phyloP scores from a whole-genome alignment of 2,888 invertebrate genomes.

The Brenthis daphne region DNA sequence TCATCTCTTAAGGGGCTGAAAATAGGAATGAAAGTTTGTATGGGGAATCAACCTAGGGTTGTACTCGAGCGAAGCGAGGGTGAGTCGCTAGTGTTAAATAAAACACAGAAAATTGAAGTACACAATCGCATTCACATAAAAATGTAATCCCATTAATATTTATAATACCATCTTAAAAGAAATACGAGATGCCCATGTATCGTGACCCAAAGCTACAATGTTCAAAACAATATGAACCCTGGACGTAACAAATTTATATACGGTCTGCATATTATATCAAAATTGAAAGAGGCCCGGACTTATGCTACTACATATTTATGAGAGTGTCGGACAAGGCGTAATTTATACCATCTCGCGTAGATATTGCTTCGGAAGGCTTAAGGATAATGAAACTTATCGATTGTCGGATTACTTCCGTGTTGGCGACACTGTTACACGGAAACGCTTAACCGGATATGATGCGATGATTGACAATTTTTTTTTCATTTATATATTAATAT shows the following conservation, averaged over 20 bases:
- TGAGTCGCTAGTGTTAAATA: too few species aligned
- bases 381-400: constrained; percentile 39
- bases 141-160: neutral
- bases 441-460: neutral
- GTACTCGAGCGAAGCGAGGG: too few species aligned
- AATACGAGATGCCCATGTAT: neutral
- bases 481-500: too few species aligned
- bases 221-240: constrained; percentile 25
- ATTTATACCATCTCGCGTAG: constrained; percentile 46
- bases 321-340: constrained; percentile 44
- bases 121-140: too few species aligned
- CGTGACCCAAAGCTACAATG: constrained; percentile 7
- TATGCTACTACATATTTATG: constrained; percentile 49
- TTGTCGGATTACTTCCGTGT: constrained; percentile 35
- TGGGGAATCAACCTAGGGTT: too few species aligned
- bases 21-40: too few species aligned
- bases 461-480: too few species aligned
- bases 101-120: too few species aligned
- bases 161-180: constrained; percentile 1
- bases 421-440: neutral
- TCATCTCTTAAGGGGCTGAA: too few species aligned
- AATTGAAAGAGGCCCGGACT: constrained; percentile 40
- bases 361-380: constrained; percentile 41
- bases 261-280: constrained; percentile 40
- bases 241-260: constrained; percentile 19